Evolutionary conservation across 2,797 vertebrate genomes (phyloP), one percentile per base, ranked within the genome.

Genomic region (Bovichtus variegatus): DNA sequence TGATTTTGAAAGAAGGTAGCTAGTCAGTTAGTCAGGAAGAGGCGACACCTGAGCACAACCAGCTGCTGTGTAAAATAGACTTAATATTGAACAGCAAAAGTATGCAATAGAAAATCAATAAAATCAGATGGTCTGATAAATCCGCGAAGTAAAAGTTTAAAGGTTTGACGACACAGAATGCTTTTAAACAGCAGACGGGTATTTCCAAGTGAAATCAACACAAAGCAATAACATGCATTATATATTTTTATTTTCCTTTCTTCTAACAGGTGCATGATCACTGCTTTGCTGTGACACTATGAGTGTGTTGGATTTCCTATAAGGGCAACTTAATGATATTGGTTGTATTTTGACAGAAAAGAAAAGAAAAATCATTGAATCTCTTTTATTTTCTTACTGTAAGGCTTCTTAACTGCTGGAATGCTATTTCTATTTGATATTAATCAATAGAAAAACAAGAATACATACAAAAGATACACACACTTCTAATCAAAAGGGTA

Each of bases 21-120:
- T 58, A n/a, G n/a, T n/a, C n/a, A n/a, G 38, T 71, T 55, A 43
- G 43, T 47, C 55, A 64, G 29, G 44, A 53, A 43, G 25, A 64
- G 23, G 27, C 15, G 13, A 61, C 3, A 71, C 4, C 31, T 29
- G 49, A 47, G 23, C 60, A 57, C 41, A 27, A 54, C 6, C 34
- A 61, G 44, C 29, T 57, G 49, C 47, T 46, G 57, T 16, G 25
- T 60, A 66, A 74, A 62, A 57, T 27, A 62, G 15, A 55, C 69
- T 31, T 21, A 61, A 51, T 19, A 71, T 27, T 25, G 8, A 62
- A 15, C 0, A 3, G 11, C 51, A 74, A 62, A 70, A 53, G 16
- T 25, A 38, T 36, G 3, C 23, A 47, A 64, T n/a, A 16, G 7
- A 8, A 34, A 8, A 34, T 34, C 31, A 1, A 9, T 34, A 8